Conservation (phyloP, 2,888 invertebrate genomes). For the Thecocarcelia acutangulata region DNA sequence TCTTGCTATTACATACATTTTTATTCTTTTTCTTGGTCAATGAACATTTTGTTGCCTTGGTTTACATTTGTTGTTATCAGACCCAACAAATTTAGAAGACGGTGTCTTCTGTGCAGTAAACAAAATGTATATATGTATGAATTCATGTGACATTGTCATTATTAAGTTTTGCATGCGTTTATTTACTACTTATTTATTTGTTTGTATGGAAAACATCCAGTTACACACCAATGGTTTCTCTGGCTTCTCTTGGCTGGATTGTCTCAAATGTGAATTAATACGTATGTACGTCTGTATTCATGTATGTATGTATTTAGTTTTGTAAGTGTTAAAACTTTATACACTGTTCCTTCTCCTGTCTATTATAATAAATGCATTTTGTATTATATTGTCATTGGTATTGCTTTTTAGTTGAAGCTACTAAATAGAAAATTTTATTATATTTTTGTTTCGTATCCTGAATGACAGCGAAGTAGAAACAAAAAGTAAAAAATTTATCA, state of each 20-base stretch:
- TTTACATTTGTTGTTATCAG: no score
- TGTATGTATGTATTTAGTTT: no score
- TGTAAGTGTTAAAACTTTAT: no score
- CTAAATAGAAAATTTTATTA: not conserved
- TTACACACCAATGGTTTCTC: constrained; percentile 48
- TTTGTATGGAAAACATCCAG: constrained; percentile 45
- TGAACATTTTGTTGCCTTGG: no score
- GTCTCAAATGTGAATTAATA: no score
- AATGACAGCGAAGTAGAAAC: constrained; percentile 43
- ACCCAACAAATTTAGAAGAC: no score
- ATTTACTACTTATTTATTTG: not conserved
- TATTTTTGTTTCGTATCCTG: constrained; percentile 41
- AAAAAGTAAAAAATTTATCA: not conserved
- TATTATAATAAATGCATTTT: no score
- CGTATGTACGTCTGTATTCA: no score
- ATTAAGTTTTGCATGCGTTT: not conserved
- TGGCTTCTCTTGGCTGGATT: not conserved
- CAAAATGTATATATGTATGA: no score
- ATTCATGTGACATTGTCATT: not conserved
- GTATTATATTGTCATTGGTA: no score
- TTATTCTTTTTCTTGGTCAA: not conserved
- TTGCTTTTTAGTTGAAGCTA: not conserved
- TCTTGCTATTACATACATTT: not conserved
- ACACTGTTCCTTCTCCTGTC: not conserved
- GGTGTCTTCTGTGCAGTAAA: no score